These are phyloP conservation scores for Tachina lurida DNA, from an alignment of 2,888 invertebrate genomes.

Conservation along the genomic window DNA sequence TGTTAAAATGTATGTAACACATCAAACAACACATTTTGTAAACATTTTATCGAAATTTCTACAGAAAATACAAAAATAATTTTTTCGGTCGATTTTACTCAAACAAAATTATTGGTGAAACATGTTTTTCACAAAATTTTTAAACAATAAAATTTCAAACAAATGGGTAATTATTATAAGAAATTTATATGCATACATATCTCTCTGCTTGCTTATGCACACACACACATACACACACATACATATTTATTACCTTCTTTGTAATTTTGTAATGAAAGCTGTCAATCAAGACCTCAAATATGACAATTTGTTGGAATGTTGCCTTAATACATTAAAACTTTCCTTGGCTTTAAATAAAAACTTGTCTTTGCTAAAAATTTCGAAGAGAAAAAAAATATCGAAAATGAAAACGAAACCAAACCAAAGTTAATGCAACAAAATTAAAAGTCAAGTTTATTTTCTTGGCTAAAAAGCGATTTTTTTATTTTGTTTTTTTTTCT, in stretches of 20 bases:
- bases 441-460: slow-evolving; percentile 63
- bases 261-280: slow-evolving; percentile 77
- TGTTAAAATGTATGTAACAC: neutral
- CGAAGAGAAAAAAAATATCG: neutral
- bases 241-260: slow-evolving; percentile 51
- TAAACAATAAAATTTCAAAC: slow-evolving; percentile 38
- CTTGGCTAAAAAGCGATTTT: slow-evolving; percentile 30
- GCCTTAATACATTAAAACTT: slow-evolving; percentile 64
- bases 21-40: neutral
- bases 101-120: slow-evolving; percentile 19
- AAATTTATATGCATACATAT: neutral
- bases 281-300: slow-evolving; percentile 77
- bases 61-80: neutral
- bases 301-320: slow-evolving; percentile 68
- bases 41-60: neutral
- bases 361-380: slow-evolving; percentile 24
- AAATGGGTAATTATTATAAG: slow-evolving; percentile 35
- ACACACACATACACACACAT: neutral
- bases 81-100: neutral
- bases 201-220: neutral
- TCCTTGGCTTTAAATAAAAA: slow-evolving; percentile 63
- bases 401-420: slow-evolving; percentile 47
- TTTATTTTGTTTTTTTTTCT: neutral
- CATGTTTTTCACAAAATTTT: slow-evolving; percentile 22
- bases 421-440: slow-evolving; percentile 51